Evolutionary conservation across 2,113 vertebrate genomes (phyloP).

Genomic region (Dunckerocampus dactyliophorus): DNA sequence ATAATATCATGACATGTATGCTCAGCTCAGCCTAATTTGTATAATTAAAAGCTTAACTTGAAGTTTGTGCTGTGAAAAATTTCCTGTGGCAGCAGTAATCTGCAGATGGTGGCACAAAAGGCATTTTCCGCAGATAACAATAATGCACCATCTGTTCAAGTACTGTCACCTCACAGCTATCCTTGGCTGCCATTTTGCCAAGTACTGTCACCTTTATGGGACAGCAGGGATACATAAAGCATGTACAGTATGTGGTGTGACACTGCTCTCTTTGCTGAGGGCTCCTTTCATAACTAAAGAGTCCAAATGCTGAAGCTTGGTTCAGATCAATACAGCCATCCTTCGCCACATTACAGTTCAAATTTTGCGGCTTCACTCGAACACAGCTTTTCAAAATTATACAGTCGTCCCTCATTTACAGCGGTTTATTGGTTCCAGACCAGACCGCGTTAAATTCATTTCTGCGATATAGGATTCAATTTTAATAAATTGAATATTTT

Average conservation of each 20-base stretch:
- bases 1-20: constrained; percentile 5
- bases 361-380: too few species aligned
- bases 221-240: neutral
- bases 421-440: too few species aligned
- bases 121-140: constrained; percentile 33
- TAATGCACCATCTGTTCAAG: constrained; percentile 59
- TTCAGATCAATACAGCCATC: too few species aligned
- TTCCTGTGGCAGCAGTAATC: constrained; percentile 22
- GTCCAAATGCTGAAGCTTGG: too few species aligned
- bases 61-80: constrained; percentile 33
- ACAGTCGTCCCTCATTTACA: too few species aligned
- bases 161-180: constrained; percentile 3
- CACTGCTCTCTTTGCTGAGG: neutral
- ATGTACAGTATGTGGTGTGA: neutral
- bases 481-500: too few species aligned
- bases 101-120: constrained; percentile 42
- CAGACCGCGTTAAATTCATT: too few species aligned
- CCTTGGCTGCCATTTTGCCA: neutral
- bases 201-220: neutral
- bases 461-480: too few species aligned
- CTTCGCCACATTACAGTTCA: too few species aligned
- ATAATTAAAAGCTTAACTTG: constrained; percentile 15
- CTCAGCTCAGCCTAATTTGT: constrained; percentile 12
- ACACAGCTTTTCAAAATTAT: too few species aligned
- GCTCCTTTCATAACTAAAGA: neutral